Conservation (phyloP, 2,113 vertebrate genomes). For the Periophthalmus modestus region DNA sequence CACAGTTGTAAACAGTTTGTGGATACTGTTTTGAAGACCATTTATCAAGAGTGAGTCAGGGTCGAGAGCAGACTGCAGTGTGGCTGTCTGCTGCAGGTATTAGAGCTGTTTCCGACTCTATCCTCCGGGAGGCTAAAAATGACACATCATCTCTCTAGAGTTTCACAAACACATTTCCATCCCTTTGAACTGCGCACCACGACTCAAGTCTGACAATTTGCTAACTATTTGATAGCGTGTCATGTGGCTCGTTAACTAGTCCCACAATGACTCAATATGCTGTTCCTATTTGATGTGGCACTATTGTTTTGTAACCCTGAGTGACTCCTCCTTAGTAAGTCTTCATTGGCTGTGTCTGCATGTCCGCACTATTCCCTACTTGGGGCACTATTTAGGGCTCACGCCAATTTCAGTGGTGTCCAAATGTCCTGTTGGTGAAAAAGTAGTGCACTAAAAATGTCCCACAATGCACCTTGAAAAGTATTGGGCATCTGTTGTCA, state of each 20-base stretch:
- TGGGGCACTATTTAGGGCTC: too few relatives aligned
- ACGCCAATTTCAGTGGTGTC: too few relatives aligned
- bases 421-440: too few relatives aligned
- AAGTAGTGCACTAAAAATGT: too few relatives aligned
- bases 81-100: constrained; percentile 40
- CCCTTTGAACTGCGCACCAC: constrained; percentile 57
- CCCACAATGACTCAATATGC: constrained; percentile 18
- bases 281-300: constrained; percentile 26
- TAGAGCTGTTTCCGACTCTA: constrained; percentile 38
- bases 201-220: constrained; percentile 56
- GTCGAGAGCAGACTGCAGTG: constrained; percentile 15
- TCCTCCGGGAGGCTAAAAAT: constrained; percentile 60
- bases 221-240: constrained; percentile 53
- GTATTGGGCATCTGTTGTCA: too few relatives aligned
- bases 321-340: constrained; percentile 36
- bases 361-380: too few relatives aligned
- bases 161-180: constrained; percentile 62
- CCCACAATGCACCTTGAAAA: too few relatives aligned
- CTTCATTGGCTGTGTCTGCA: not conserved
- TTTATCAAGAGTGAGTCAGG: constrained; percentile 9
- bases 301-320: constrained; percentile 44
- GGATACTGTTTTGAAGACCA: constrained; percentile 15
- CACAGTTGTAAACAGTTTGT: constrained; percentile 11
- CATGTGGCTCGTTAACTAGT: constrained; percentile 53
- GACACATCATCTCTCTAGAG: constrained; percentile 59